Conservation (phyloP, 1,140 invertebrate genomes). For the Akabosia matsudoensis region DNA sequence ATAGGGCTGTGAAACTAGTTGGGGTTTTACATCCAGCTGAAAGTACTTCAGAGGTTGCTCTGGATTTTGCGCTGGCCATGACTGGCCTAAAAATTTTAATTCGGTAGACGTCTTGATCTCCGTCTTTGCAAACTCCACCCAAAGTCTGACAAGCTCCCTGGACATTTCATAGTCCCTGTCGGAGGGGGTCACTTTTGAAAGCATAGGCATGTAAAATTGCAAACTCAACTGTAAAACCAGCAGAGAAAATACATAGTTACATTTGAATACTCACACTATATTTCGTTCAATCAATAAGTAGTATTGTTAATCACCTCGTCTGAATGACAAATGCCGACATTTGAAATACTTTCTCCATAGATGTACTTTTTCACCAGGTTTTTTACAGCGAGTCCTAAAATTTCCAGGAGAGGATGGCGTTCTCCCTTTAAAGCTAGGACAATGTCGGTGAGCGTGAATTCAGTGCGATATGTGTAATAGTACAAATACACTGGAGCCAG, state of each 20-base stretch:
- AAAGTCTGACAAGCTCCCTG: slow-evolving; percentile 32
- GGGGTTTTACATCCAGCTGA: not conserved
- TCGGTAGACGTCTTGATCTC: slow-evolving; percentile 45
- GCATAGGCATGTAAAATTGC: slow-evolving; percentile 20
- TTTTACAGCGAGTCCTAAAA: not conserved
- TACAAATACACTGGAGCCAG: slow-evolving; percentile 34
- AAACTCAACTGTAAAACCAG: slow-evolving; percentile 26
- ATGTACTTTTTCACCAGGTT: slow-evolving; percentile 26
- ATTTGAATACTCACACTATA: no score
- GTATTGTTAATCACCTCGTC: no score
- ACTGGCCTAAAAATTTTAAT: not conserved
- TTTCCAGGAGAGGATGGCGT: slow-evolving; percentile 14
- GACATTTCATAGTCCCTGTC: slow-evolving; percentile 36
- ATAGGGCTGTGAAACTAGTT: not conserved
- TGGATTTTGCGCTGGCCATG: not conserved
- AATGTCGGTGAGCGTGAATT: slow-evolving; percentile 27
- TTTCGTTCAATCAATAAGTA: no score
- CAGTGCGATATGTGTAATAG: slow-evolving; percentile 30
- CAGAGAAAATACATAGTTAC: no score
- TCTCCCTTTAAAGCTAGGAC: slow-evolving; percentile 23
- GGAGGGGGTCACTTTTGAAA: slow-evolving; percentile 9
- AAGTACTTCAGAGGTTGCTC: not conserved
- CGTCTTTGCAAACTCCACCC: slow-evolving; percentile 47
- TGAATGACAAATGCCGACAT: not conserved
- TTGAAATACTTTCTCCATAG: not conserved